Percentiles rank a stretch among this genome's conserved stretches.
Evolutionary conservation across 2,113 vertebrate genomes (phyloP).

Genomic region (Otolemur garnettii): DNA sequence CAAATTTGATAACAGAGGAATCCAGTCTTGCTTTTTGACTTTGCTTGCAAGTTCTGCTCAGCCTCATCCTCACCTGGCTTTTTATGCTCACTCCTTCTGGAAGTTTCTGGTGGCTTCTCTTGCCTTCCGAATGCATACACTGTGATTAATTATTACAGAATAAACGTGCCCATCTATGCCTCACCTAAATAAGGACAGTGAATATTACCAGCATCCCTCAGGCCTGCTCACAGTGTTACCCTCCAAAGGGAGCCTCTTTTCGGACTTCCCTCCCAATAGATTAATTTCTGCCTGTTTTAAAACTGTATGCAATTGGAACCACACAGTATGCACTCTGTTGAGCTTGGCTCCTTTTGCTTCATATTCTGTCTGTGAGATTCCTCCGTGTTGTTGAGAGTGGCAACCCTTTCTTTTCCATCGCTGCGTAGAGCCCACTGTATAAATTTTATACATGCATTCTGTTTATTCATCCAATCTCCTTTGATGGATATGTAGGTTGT

Average conservation of each 20-base stretch:
- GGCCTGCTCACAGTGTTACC: background rate
- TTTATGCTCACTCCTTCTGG: background rate
- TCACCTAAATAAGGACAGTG: background rate
- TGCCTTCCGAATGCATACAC: background rate
- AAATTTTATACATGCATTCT: background rate
- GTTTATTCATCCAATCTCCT: background rate
- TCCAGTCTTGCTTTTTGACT: background rate
- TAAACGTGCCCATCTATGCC: background rate
- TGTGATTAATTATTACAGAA: background rate
- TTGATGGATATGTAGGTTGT: background rate
- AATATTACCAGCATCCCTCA: no score
- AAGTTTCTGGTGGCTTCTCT: background rate
- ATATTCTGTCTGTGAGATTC: background rate
- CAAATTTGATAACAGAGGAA: background rate
- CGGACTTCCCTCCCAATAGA: background rate
- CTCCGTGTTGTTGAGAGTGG: background rate
- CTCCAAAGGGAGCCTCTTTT: background rate
- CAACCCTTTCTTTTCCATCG: background rate
- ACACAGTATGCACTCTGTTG: background rate
- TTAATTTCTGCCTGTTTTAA: background rate
- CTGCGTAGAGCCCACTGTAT: background rate
- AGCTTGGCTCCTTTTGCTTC: background rate
- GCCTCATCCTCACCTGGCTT: conserved; percentile 57
- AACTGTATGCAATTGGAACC: background rate
- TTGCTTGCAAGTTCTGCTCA: conserved; percentile 43